Evolutionary conservation across 1,140 invertebrate species (phyloP), one percentile per base, ranked within the genome.

Genomic region (Drosophila pallidifrons): DNA sequence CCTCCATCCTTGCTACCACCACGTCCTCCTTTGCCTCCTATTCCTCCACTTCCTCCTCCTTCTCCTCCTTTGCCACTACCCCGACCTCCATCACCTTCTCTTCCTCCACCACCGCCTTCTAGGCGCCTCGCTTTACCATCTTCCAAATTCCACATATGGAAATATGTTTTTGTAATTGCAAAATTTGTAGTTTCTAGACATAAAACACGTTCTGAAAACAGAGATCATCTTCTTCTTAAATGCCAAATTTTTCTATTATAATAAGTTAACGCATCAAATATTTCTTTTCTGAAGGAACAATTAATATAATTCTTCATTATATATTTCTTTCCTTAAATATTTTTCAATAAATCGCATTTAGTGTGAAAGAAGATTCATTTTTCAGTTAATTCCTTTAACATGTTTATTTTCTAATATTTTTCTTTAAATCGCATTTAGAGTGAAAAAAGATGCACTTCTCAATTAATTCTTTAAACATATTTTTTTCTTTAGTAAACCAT

Each of bases 131-230:
- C 10, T 3, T 38, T 25, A 3, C 5, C 10, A 51, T 32, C 15
- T 8, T 20, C 0, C 11, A 1, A 5, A 16, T 13, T n/a, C 25
- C 3, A 25, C 54, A 58, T 73, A 20, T 1, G 11, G 8, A 54
- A 15, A 1, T 25, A 58, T 5, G 15, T 51, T 57, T 25, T 13
- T 32, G 8, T 52, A n/a, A 0, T 16, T 38, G 8, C 7, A 13
- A 49, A 49, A 57, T 41, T 65, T 35, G 0, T 28, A 59, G 20
- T 35, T 16, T 28, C 45, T 11, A 8, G 64, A 73, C 54, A 46
- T 38, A 45, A 52, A 73, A 46, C 7, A 51, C n/a, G 5, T 15
- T n/a, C 54, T 54, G 5, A 41, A 59, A 45, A 6, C 41, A 13
- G 8, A 2, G 10, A 35, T 30, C 6, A 16, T 0, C 13, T 38